Evolutionary conservation across 92 coral and sea anemone genomes (phyloP), one percentile per base, ranked within the genome.

Genomic region (Porites evermanni): DNA sequence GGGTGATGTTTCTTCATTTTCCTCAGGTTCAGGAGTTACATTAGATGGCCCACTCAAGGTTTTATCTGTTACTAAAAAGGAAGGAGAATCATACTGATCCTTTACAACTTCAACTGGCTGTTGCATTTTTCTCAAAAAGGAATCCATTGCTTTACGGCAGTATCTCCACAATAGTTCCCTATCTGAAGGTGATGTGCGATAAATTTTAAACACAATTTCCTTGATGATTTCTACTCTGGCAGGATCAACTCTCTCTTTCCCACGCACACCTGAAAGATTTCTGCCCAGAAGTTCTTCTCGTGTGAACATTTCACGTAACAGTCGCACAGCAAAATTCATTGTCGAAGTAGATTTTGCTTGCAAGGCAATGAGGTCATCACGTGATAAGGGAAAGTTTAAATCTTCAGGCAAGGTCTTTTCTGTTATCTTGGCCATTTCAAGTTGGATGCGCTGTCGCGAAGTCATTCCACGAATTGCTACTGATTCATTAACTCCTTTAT

Each of bases 81-180:
- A 51, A 47, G 77, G 59, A 50, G 59, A 8, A 16, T 77, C 53
- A 61, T 77, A 18, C 5, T 79, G 83, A 6, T 79, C 73, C 64
- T 79, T 67, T 0, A 65, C 61, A 5, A 65, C 73, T 72, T 72
- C 77, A 47, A 64, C 23, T n/a, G 83, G 83, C 44, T 58, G 77
- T 44, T 82, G 78, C 78, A 82, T 71, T 56, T 73, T 72, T 44
- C 86, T 79, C 72, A 82, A 58, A 63, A 32, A 82, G 72, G 86
- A 82, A 71, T 82, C 86, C 79, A 82, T 82, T 1, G 86, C 86
- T 44, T 82, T 82, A 13, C 69, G 86, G 32, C 86, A 82, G 16
- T 73, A 71, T n/a, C 72, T 82, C 86, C 86, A 82, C 51, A 82
- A 26, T 21, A 73, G 68, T 58, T 82, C 86, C 60, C 54, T 72